Evolutionary conservation across 1,140 invertebrate species (phyloP).

Genomic region (Trachymyrmex septentrionalis): DNA sequence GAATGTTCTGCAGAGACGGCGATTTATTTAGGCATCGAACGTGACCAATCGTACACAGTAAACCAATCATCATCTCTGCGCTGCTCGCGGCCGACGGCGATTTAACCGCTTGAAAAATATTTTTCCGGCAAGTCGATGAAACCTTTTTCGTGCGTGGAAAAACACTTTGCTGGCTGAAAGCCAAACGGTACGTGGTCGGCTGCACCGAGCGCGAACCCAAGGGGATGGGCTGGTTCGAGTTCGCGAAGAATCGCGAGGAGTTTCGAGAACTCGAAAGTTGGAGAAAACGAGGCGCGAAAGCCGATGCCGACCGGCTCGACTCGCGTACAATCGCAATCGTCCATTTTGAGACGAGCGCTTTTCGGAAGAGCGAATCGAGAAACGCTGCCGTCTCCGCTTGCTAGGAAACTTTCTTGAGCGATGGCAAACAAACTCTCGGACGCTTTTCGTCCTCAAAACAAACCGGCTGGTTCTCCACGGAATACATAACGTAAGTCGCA

Average conservation of each 20-base stretch:
- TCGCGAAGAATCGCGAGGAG: conserved; percentile 49
- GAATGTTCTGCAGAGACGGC: background rate
- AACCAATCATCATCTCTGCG: conserved; percentile 12
- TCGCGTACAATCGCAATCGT: conserved; percentile 60
- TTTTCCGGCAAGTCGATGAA: conserved; percentile 49
- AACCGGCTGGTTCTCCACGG: conserved; percentile 30
- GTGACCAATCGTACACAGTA: conserved; percentile 41
- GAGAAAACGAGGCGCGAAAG: conserved; percentile 60
- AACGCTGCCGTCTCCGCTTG: conserved; percentile 16
- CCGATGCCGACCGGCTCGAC: conserved; percentile 66
- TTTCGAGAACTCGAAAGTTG: conserved; percentile 60
- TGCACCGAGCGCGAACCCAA: conserved; percentile 5
- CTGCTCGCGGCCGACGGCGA: background rate
- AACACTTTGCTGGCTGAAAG: conserved; percentile 56
- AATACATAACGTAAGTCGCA: conserved; percentile 47
- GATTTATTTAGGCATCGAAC: conserved; percentile 47
- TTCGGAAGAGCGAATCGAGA: conserved; percentile 59
- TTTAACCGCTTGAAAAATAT: conserved; percentile 46
- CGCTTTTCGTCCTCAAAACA: conserved; percentile 51
- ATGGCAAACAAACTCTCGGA: conserved; percentile 70
- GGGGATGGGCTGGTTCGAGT: conserved; percentile 7
- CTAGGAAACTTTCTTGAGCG: conserved; percentile 57
- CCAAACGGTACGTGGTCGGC: conserved; percentile 54
- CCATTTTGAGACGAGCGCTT: conserved; percentile 13
- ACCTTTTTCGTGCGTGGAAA: conserved; percentile 43